A percentile compares a stretch with the other conserved stretches of the same genome.
phyloP scores from a whole-genome alignment of 2,888 invertebrate species.

The Clivina fossor region DNA sequence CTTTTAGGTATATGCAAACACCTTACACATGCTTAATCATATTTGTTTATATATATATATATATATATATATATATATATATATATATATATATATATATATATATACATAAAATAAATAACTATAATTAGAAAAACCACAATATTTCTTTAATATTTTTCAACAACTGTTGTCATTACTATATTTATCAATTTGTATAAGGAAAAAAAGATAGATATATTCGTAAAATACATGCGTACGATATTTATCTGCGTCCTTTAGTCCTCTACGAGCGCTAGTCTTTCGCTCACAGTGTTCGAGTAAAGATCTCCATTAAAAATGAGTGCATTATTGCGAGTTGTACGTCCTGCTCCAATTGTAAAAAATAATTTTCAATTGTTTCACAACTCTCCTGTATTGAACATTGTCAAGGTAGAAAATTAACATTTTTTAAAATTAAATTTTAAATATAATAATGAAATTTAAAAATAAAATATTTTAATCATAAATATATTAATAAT shows the following conservation, averaged over 20 bases:
- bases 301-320: conserved; percentile 19
- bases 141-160: conserved; percentile 19
- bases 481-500: conserved; percentile 3
- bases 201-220: conserved; percentile 25
- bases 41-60: too few species aligned
- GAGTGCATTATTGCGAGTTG: conserved; percentile 23
- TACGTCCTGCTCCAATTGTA: conserved; percentile 9
- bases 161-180: conserved; percentile 26
- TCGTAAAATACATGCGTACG: conserved; percentile 14
- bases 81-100: too few species aligned
- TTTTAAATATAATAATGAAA: conserved; percentile 4
- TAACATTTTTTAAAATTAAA: neutral
- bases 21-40: too few species aligned
- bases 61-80: too few species aligned
- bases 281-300: conserved; percentile 5
- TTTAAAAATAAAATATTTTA: neutral
- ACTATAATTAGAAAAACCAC: conserved; percentile 23
- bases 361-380: conserved; percentile 9
- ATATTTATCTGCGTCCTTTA: conserved; percentile 14
- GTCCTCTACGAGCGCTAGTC: conserved; percentile 17
- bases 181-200: conserved; percentile 29
- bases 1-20: too few species aligned
- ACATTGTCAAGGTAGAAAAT: conserved; percentile 16
- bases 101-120: too few species aligned
- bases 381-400: conserved; percentile 5